Conservation (phyloP, 2,797 vertebrate species). For the Helarctos malayanus region DNA sequence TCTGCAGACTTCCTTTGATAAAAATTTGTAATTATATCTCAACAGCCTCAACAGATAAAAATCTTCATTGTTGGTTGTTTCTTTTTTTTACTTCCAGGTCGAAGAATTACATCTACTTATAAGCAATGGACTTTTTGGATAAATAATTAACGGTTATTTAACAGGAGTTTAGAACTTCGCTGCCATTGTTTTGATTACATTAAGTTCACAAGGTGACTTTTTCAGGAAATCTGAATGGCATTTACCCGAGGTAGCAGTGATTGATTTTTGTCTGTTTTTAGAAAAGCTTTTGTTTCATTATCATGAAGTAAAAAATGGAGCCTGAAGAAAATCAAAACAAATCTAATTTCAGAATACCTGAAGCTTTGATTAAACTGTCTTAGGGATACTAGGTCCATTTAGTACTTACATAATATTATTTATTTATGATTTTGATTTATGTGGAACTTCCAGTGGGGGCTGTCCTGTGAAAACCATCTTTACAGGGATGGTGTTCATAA, state of each 20-base stretch:
- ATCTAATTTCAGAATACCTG: conserved; percentile 75
- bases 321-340: conserved; percentile 79
- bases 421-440: conserved; percentile 83
- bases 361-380: conserved; percentile 77
- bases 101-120: conserved; percentile 54
- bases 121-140: conserved; percentile 47
- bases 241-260: conserved; percentile 65
- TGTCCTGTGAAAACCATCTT: conserved; percentile 59
- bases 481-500: conserved; percentile 25
- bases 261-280: conserved; percentile 78
- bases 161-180: conserved; percentile 65
- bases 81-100: not conserved
- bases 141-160: conserved; percentile 77
- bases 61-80: not conserved
- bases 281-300: conserved; percentile 77
- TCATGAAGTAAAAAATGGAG: conserved; percentile 67
- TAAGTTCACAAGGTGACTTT: conserved; percentile 71
- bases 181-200: conserved; percentile 65
- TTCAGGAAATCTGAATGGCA: conserved; percentile 53
- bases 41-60: not conserved
- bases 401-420: conserved; percentile 79
- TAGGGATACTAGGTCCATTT: conserved; percentile 72
- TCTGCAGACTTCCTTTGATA: conserved; percentile 21
- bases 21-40: conserved; percentile 12
- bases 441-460: conserved; percentile 41